Conservation (phyloP, 2,888 invertebrate genomes). For the Sturmia bella region DNA sequence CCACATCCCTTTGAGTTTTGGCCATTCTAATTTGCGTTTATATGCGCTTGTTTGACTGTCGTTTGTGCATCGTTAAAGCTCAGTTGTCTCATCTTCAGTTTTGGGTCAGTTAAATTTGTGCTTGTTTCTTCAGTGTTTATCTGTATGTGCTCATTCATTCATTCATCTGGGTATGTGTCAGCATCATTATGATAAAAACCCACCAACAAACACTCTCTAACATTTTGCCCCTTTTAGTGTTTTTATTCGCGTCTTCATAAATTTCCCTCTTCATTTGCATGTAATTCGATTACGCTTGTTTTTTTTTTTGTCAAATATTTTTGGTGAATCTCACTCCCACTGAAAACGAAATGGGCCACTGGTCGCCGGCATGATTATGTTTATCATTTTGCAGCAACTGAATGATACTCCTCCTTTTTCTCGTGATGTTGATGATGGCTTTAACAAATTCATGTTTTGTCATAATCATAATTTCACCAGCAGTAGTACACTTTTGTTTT, state of each 20-base stretch:
- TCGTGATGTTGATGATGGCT: constrained; percentile 51
- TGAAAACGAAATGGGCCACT: constrained; percentile 7
- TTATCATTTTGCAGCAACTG: constrained; percentile 13
- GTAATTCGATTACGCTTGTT: constrained; percentile 76
- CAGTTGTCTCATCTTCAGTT: constrained; percentile 10
- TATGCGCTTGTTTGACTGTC: no score
- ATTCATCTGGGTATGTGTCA: constrained; percentile 5
- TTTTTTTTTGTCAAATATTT: constrained; percentile 19
- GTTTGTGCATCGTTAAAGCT: neutral
- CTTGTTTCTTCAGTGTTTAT: neutral
- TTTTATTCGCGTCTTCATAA: constrained; percentile 72
- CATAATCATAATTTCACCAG: constrained; percentile 75
- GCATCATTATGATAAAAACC: constrained; percentile 42
- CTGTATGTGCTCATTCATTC: neutral
- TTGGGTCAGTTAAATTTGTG: constrained; percentile 34
- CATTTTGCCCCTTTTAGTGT: constrained; percentile 23
- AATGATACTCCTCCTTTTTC: constrained; percentile 36
- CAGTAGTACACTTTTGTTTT: constrained; percentile 57
- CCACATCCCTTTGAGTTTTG: no score
- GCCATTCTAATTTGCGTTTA: no score
- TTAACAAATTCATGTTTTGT: constrained; percentile 76
- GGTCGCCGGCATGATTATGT: constrained; percentile 19
- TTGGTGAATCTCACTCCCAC: neutral
- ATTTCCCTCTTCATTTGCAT: constrained; percentile 78
- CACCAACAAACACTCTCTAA: constrained; percentile 16